phyloP scores from a whole-genome alignment of 2,797 vertebrate genomes.

The Helarctos malayanus region DNA sequence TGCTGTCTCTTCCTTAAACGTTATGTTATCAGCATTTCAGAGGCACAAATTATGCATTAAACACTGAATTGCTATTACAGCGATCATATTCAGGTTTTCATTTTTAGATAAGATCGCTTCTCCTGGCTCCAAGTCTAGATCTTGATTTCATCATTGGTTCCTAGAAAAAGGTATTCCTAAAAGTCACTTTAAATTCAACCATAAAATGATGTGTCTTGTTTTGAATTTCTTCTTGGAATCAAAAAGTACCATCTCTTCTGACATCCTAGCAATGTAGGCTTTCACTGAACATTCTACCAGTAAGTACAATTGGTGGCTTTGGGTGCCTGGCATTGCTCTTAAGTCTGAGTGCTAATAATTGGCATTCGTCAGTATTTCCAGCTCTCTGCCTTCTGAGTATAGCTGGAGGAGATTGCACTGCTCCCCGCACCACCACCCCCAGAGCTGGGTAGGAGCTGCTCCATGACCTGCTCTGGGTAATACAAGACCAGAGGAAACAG shows the following conservation, averaged over 20 bases:
- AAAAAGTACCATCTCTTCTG: not conserved
- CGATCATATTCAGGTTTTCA: too few species aligned
- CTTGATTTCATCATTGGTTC: not conserved
- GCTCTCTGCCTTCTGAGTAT: not conserved
- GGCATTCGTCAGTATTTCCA: rapidly evolving
- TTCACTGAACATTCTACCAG: rapidly evolving
- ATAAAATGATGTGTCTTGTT: not conserved
- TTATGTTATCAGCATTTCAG: not conserved
- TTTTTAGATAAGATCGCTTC: too few species aligned
- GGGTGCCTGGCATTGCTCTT: rapidly evolving
- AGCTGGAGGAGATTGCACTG: rapidly evolving
- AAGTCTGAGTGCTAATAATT: rapidly evolving
- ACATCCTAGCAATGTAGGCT: rapidly evolving
- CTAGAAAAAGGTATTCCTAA: not conserved
- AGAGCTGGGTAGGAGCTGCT: rapidly evolving
- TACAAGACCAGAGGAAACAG: rapidly evolving
- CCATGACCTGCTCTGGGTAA: not conserved
- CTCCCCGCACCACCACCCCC: not conserved
- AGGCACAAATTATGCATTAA: rapidly evolving
- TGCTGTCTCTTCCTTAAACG: not conserved
- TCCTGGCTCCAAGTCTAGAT: not conserved
- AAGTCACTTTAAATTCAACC: not conserved
- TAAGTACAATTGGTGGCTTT: rapidly evolving
- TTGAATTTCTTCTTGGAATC: not conserved
- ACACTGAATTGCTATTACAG: not conserved